phyloP scores from a whole-genome alignment of 2,113 vertebrate genomes.

The Gasterosteus aculeatus region DNA sequence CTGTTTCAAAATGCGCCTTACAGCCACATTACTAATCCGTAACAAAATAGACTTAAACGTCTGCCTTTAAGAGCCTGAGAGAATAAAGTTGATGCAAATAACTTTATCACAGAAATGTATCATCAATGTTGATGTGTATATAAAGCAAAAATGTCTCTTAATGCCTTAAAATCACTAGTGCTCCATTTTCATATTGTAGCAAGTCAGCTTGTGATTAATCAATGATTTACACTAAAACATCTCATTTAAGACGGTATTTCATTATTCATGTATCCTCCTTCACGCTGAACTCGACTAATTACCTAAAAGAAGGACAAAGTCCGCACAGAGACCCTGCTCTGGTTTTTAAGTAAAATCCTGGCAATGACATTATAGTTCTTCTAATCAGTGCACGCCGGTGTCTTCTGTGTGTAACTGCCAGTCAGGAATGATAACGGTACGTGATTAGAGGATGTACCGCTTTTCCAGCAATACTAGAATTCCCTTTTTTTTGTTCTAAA shows the following conservation, averaged over 20 bases:
- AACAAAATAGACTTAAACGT: conserved; percentile 37
- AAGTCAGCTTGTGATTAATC: conserved; percentile 38
- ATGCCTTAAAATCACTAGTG: conserved; percentile 22
- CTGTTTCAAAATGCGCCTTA: conserved; percentile 2
- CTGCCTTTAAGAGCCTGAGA: conserved; percentile 21
- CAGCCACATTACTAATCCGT: conserved; percentile 7
- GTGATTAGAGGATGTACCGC: neutral
- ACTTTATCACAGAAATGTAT: conserved; percentile 15
- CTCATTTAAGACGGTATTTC: conserved; percentile 44
- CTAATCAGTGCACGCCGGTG: conserved; percentile 40
- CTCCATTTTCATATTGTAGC: conserved; percentile 26
- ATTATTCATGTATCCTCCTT: conserved; percentile 54
- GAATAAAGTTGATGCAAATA: conserved; percentile 17
- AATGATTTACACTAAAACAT: conserved; percentile 33
- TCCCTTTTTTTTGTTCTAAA: neutral
- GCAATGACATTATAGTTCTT: conserved; percentile 49
- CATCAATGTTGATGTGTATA: neutral
- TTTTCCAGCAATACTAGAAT: neutral
- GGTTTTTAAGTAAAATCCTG: conserved; percentile 37
- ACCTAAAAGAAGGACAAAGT: conserved; percentile 43
- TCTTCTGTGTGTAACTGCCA: conserved; percentile 30
- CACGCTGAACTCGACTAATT: conserved; percentile 48
- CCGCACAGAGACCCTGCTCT: conserved; percentile 19
- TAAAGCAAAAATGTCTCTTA: conserved; percentile 11
- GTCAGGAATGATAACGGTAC: conserved; percentile 15